phyloP scores from a whole-genome alignment of 2,888 invertebrate species.

The Trachelus troglodyta region DNA sequence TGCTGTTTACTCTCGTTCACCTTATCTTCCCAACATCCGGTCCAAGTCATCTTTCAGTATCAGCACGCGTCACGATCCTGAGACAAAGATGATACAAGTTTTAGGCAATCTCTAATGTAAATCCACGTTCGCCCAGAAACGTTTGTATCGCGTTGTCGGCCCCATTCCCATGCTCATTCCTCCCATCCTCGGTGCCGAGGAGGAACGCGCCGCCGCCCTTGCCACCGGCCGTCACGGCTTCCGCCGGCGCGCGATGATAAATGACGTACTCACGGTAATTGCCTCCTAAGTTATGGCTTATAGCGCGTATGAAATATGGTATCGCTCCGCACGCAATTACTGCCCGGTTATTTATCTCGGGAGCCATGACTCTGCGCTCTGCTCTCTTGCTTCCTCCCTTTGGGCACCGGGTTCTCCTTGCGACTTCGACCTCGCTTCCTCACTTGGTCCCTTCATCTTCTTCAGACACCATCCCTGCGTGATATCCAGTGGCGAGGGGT shows the following conservation, averaged over 20 bases:
- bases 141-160: conserved; percentile 14
- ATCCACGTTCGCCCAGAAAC: conserved; percentile 20
- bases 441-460: neutral
- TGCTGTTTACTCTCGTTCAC: neutral
- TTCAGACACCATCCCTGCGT: neutral
- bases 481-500: neutral
- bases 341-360: conserved; percentile 69
- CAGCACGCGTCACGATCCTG: neutral
- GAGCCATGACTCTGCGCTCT: conserved; percentile 40
- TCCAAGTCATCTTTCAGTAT: conserved; percentile 6
- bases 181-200: conserved; percentile 15
- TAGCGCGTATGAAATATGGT: conserved; percentile 72
- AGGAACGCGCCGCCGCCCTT: conserved; percentile 29
- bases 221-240: conserved; percentile 39
- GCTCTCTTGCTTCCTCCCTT: conserved; percentile 25
- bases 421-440: neutral
- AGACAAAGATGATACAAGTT: conserved; percentile 6
- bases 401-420: conserved; percentile 6
- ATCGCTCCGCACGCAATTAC: conserved; percentile 72
- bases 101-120: conserved; percentile 17
- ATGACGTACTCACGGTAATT: conserved; percentile 73
- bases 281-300: conserved; percentile 72
- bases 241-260: conserved; percentile 66
- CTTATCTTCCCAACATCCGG: conserved; percentile 5
- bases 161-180: conserved; percentile 20